Base-by-base conservation (phyloP, 53 echinoderm and acorn worm genomes). In the Pentamera pediparva region DNA sequence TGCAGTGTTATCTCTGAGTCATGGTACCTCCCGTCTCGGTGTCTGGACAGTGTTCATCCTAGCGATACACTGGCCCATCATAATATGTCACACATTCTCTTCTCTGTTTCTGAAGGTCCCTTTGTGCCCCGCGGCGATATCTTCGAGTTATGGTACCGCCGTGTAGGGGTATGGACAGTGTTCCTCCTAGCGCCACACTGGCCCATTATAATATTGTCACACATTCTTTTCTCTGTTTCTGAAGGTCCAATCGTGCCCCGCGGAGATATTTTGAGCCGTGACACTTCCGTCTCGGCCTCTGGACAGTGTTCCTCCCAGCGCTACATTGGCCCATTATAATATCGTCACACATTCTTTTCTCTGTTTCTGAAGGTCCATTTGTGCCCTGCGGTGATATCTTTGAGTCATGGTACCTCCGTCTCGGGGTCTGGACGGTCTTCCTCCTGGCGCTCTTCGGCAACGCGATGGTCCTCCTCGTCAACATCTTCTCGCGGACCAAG, bases 291-390 rank as follows among this genome's bases (percentile, higher is more conserved):
- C 56, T 93, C n/a, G 89, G 93, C 7, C 84, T 93, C 36, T 89
- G 87, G 87, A 32, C 89, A 7, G 93, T 93, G 39, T 86, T 93
- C n/a, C 51, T 93, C 3, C 76, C 84, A 9, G 89, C 93, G 0
- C 62, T 93, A n/a, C n/a, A n/a, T n/a, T n/a, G n/a, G n/a, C n/a
- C n/a, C n/a, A n/a, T n/a, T n/a, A n/a, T n/a, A n/a, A n/a, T n/a
- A n/a, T n/a, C n/a, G n/a, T n/a, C n/a, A n/a, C n/a, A n/a, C n/a
- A n/a, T n/a, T n/a, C n/a, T n/a, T n/a, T n/a, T n/a, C n/a, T n/a
- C n/a, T n/a, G n/a, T n/a, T n/a, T n/a, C n/a, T n/a, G n/a, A n/a
- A 93, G 93, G 87, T 50, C 89, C 93, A 18, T 89, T 93, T 18
- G 48, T 84, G 6, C 93, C 93, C 5, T 93, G 93, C 34, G 75